Conservation (phyloP, 1,140 invertebrate species). For the Wasmannia auropunctata region DNA sequence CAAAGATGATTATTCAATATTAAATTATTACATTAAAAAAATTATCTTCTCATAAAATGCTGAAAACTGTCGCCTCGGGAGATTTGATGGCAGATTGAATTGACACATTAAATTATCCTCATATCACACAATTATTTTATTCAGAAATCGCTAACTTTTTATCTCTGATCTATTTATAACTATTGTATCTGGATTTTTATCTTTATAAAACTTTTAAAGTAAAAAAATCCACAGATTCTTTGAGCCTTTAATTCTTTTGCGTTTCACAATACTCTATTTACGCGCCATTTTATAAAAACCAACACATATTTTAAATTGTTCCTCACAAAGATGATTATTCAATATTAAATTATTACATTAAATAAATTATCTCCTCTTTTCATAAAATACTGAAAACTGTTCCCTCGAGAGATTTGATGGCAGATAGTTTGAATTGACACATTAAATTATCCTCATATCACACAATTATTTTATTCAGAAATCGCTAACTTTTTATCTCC, state of each 20-base stretch:
- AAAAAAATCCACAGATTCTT: neutral
- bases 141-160: neutral
- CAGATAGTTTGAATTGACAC: too few species aligned
- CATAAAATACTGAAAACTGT: neutral
- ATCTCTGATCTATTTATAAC: neutral
- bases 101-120: neutral
- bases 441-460: neutral
- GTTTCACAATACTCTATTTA: neutral
- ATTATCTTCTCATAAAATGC: neutral
- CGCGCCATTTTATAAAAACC: neutral
- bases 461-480: neutral
- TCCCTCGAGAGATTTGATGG: neutral
- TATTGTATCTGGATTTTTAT: neutral
- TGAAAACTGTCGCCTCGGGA: neutral
- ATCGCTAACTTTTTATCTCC: neutral
- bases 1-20: conserved; percentile 4
- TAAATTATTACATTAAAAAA: conserved; percentile 5
- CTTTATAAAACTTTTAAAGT: conserved; percentile 1
- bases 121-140: neutral
- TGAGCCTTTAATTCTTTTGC: neutral
- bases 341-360: conserved; percentile 16
- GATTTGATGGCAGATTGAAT: too few species aligned
- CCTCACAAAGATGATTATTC: neutral
- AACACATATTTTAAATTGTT: conserved; percentile 1
- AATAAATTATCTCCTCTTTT: neutral